Evolutionary conservation across 2,113 vertebrate genomes (phyloP).

Genomic region (Thunnus thynnus): DNA sequence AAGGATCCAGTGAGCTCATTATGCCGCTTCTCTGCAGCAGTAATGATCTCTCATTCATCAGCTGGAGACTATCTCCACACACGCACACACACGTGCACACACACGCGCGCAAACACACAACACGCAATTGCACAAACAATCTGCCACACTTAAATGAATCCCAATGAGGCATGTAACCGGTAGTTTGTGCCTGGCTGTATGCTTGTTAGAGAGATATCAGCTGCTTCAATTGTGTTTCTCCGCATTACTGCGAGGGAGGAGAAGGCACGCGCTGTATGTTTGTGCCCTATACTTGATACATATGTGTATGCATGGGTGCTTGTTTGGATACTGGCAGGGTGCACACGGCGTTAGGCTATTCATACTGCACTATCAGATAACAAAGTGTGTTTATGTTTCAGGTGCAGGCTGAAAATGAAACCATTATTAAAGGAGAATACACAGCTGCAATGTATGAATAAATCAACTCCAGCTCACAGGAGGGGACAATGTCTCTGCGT

Average conservation of each 20-base stretch:
- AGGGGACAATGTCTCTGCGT: constrained; percentile 8
- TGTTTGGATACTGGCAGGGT: neutral
- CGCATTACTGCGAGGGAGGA: constrained; percentile 29
- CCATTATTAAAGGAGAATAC: constrained; percentile 69
- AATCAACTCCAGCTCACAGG: constrained; percentile 56
- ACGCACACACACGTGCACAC: constrained; percentile 4
- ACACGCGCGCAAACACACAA: constrained; percentile 6
- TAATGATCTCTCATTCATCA: constrained; percentile 56
- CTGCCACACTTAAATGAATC: constrained; percentile 68
- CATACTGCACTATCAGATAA: constrained; percentile 40
- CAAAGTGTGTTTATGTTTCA: constrained; percentile 71
- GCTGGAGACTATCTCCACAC: constrained; percentile 28
- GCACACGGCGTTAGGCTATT: neutral
- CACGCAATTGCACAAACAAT: constrained; percentile 59
- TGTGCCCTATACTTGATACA: neutral
- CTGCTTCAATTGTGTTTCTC: constrained; percentile 39
- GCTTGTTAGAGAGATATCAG: constrained; percentile 61
- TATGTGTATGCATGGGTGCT: neutral
- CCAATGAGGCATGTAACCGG: constrained; percentile 76
- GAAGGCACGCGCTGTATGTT: neutral
- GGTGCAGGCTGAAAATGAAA: constrained; percentile 68
- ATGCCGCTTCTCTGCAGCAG: constrained; percentile 44
- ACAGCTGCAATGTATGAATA: constrained; percentile 65
- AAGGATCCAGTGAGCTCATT: constrained; percentile 58
- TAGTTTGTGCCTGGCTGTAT: constrained; percentile 51